These are phyloP conservation scores for Panthera tigris DNA, from an alignment of 2,113 vertebrate species.

Conservation along the genomic window DNA sequence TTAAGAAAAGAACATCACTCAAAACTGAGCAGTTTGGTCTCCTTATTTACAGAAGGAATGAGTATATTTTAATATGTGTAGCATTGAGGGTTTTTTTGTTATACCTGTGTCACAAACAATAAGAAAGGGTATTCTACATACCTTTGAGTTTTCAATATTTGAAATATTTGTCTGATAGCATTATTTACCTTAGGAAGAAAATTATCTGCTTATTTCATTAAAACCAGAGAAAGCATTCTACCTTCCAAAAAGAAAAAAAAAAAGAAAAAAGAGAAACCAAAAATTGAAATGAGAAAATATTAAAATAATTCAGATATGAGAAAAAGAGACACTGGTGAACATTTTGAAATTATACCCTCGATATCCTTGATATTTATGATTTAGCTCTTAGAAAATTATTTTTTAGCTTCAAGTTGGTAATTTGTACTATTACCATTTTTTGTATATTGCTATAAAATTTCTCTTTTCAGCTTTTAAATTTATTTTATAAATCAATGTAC, in stretches of 20 bases:
- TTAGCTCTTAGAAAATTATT: not conserved
- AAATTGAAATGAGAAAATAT: not conserved
- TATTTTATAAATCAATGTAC: not conserved
- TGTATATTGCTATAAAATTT: not conserved
- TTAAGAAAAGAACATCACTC: not conserved
- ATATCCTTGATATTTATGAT: not conserved
- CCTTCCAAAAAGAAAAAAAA: not conserved
- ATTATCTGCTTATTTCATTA: not conserved
- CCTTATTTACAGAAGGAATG: not conserved
- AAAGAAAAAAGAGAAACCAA: not conserved
- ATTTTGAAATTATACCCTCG: not conserved
- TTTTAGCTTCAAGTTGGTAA: not conserved
- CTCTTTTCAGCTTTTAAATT: not conserved
- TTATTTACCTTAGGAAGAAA: not conserved
- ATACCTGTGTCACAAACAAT: not conserved
- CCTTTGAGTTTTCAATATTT: not conserved
- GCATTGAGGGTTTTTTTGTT: not conserved
- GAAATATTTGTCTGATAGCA: not conserved
- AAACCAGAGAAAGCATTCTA: not conserved
- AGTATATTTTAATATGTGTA: not conserved
- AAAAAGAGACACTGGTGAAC: not conserved
- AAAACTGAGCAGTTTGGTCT: not conserved
- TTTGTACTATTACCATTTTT: not conserved
- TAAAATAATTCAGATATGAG: not conserved
- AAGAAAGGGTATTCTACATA: not conserved